Conservation (phyloP, 1,140 invertebrate species). For the Drosophila asahinai region DNA sequence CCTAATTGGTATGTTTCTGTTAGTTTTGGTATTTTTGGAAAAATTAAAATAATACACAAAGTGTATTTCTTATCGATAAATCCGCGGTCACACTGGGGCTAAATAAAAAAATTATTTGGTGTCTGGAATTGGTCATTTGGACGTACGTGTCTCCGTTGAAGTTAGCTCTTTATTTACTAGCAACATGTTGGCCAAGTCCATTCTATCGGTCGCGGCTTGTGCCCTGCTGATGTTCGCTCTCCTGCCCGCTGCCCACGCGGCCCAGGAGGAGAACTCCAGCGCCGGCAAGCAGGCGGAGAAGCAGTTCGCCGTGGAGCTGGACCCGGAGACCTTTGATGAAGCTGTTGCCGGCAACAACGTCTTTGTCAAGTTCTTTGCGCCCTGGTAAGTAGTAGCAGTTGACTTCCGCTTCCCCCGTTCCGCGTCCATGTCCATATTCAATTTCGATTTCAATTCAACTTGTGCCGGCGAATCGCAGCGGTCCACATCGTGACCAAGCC, state of each 20-base stretch:
- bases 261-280: constrained; percentile 24
- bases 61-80: not conserved
- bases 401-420: not conserved
- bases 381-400: constrained; percentile 87
- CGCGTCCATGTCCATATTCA: not conserved
- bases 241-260: constrained; percentile 9
- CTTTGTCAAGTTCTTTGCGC: constrained; percentile 92
- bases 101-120: constrained; percentile 9
- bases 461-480: constrained; percentile 31
- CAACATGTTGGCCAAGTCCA: constrained; percentile 32
- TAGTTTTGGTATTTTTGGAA: not conserved
- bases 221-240: constrained; percentile 21
- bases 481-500: constrained; percentile 37
- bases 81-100: not conserved
- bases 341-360: constrained; percentile 88
- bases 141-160: not conserved
- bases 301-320: constrained; percentile 63
- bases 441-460: constrained; percentile 12
- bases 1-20: not conserved
- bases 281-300: constrained; percentile 47
- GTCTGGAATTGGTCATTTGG: not conserved
- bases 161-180: not conserved
- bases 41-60: not conserved
- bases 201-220: constrained; percentile 29
- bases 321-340: constrained; percentile 88